phyloP scores from a whole-genome alignment of 1,140 invertebrate species.

The Neoseiulus cucumeris region DNA sequence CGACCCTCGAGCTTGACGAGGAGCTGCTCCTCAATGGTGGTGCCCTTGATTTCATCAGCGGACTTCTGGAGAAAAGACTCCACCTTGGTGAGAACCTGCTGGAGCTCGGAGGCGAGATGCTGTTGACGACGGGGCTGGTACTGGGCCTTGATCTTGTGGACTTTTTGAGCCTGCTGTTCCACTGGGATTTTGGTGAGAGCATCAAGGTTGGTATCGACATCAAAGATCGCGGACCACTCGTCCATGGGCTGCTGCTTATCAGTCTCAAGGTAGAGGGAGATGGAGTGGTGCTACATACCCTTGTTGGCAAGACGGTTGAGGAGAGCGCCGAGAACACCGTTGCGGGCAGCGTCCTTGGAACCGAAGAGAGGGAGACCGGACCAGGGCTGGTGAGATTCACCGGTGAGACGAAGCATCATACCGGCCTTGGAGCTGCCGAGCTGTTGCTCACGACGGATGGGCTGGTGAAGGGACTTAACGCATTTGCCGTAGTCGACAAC shows the following conservation, averaged over 20 bases:
- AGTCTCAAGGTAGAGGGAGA: background rate
- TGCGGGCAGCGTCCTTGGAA: background rate
- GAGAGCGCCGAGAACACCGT: background rate
- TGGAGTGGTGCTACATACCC: background rate
- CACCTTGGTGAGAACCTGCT: background rate
- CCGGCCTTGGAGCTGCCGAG: background rate
- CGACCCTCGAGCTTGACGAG: slow-evolving; percentile 3
- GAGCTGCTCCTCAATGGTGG: background rate
- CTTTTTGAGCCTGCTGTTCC: background rate
- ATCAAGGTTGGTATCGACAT: background rate
- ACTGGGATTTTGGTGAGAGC: background rate
- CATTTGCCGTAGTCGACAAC: background rate
- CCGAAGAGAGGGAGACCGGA: background rate
- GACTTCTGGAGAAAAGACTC: background rate
- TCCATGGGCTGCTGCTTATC: slow-evolving; percentile 1
- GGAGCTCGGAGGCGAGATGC: background rate
- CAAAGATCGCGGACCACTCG: background rate
- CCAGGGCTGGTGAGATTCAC: slow-evolving; percentile 11
- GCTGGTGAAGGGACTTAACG: background rate
- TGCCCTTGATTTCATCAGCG: background rate
- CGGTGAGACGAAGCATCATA: background rate
- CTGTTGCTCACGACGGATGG: background rate
- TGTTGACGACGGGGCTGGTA: background rate
- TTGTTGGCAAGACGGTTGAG: slow-evolving; percentile 1
- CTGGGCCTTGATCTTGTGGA: background rate